These are phyloP conservation scores for Delichon dasypus DNA, from an alignment of 2,797 vertebrate genomes.

Conservation along the genomic window DNA sequence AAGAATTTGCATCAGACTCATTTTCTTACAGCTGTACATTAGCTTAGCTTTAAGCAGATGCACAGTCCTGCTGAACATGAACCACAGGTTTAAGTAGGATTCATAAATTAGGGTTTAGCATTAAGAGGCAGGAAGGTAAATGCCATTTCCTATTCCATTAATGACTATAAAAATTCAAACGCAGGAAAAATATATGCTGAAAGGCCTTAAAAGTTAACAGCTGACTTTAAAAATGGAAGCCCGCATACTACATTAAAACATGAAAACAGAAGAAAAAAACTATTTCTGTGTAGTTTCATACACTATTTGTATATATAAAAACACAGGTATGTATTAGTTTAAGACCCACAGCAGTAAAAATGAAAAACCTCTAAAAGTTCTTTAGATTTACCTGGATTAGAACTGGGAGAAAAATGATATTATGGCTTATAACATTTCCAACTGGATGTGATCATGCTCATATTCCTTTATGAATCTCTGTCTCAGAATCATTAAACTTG, in stretches of 20 bases:
- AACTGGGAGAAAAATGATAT: not conserved
- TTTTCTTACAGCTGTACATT: not conserved
- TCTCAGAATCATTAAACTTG: not conserved
- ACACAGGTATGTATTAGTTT: not conserved
- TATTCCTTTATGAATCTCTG: not conserved
- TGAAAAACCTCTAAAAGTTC: not conserved
- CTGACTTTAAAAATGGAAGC: constrained; percentile 32
- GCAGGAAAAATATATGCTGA: not conserved
- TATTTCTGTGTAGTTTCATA: not conserved
- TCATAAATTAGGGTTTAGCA: constrained; percentile 16
- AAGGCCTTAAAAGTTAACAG: not conserved
- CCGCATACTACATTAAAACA: not conserved
- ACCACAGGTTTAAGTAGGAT: not conserved
- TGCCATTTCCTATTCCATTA: constrained; percentile 15
- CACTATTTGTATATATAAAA: not conserved
- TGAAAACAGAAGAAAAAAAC: constrained; percentile 24
- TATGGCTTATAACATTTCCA: not conserved
- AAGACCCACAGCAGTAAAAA: not conserved
- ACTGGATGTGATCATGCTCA: not conserved
- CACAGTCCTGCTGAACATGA: not conserved
- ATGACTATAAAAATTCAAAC: constrained; percentile 7
- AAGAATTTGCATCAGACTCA: not conserved
- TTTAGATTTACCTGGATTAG: not conserved
- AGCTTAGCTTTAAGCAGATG: not conserved
- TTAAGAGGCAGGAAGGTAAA: not conserved